Evolutionary conservation across 1,140 invertebrate genomes (phyloP).

Genomic region (Liolophura sinensis): DNA sequence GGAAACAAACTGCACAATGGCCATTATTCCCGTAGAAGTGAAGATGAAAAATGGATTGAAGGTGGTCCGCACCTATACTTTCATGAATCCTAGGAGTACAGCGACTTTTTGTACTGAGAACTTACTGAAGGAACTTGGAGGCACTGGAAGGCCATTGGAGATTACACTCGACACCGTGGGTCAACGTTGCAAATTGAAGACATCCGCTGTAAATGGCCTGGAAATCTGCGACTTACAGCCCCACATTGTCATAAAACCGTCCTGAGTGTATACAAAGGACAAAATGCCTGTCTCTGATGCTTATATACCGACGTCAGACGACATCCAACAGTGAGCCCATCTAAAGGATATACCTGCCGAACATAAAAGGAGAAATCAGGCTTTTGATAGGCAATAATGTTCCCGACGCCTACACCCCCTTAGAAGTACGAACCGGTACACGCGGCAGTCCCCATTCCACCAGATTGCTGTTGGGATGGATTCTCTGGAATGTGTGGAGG

Average conservation of each 20-base stretch:
- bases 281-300: background rate
- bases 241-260: conserved; percentile 11
- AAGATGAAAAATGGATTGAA: conserved; percentile 9
- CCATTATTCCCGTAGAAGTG: conserved; percentile 15
- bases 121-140: conserved; percentile 12
- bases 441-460: conserved; percentile 4
- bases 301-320: conserved; percentile 5
- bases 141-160: conserved; percentile 13
- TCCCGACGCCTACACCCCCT: no score
- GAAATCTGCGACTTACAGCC: conserved; percentile 7
- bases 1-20: conserved; percentile 10
- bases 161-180: conserved; percentile 18
- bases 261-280: no score
- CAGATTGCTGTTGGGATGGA: conserved; percentile 11
- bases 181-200: conserved; percentile 6
- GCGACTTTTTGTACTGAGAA: conserved; percentile 16
- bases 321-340: conserved; percentile 9
- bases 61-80: conserved; percentile 13
- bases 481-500: background rate
- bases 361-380: conserved; percentile 5
- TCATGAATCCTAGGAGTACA: conserved; percentile 11
- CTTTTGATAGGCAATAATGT: conserved; percentile 14
- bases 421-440: background rate
- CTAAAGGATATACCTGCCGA: background rate
- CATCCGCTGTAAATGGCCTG: conserved; percentile 9